phyloP scores from a whole-genome alignment of 2,113 vertebrate genomes.

The Neolamprologus sp. region DNA sequence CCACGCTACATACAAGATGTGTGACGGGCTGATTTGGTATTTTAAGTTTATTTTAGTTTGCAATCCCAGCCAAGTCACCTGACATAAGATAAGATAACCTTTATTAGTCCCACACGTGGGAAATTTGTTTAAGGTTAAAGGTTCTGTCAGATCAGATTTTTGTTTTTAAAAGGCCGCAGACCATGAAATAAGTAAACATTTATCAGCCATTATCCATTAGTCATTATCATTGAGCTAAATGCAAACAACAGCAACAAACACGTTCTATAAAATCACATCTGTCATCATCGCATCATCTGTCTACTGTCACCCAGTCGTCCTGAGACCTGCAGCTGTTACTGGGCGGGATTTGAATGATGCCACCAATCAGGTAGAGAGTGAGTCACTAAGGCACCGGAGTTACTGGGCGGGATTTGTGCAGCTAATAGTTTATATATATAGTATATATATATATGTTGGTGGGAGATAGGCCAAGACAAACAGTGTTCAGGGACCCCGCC shows the following conservation, averaged over 20 bases:
- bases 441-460: too few relatives aligned
- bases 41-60: neutral
- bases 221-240: neutral
- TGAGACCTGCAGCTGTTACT: neutral
- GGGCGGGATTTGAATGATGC: neutral
- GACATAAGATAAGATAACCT: neutral
- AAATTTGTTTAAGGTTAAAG: neutral
- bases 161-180: neutral
- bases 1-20: neutral
- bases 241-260: neutral
- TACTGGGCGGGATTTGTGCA: neutral
- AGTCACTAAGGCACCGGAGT: neutral
- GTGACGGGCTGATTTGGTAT: neutral
- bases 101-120: accelerated
- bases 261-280: neutral
- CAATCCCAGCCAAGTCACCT: accelerated
- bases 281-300: accelerated
- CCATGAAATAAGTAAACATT: neutral
- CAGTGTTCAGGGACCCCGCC: neutral
- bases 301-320: neutral
- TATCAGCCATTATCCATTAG: neutral
- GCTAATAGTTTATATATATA: neutral
- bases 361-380: neutral
- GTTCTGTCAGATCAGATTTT: neutral
- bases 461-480: accelerated